Evolutionary conservation across 2,113 vertebrate species (phyloP).

Genomic region (Silurus meridionalis): DNA sequence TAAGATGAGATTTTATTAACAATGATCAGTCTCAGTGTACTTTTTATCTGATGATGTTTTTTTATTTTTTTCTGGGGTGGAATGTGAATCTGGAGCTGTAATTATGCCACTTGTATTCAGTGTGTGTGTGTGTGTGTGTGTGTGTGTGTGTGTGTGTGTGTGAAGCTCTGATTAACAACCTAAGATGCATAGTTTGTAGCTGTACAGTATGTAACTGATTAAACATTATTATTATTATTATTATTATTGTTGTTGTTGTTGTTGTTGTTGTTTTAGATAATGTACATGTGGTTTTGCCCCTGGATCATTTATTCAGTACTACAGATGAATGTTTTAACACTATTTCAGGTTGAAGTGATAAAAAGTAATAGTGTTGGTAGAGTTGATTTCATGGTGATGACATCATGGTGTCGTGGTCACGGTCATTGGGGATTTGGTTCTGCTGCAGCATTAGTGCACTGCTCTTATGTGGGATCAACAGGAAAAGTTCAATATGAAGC

Average conservation of each 20-base stretch:
- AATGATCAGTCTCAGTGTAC: slow-evolving; percentile 33
- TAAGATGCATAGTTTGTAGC: neutral
- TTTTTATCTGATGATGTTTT: slow-evolving; percentile 45
- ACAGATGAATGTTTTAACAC: neutral
- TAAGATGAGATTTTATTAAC: slow-evolving; percentile 28
- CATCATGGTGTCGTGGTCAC: too few species aligned
- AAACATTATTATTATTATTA: neutral
- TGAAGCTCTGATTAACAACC: neutral
- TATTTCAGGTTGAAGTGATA: neutral
- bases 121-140: slow-evolving; percentile 4
- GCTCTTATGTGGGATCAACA: neutral
- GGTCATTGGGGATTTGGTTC: too few species aligned
- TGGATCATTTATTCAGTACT: neutral
- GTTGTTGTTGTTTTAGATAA: neutral
- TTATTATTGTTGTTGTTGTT: neutral
- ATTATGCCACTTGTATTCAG: neutral
- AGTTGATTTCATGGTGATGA: neutral
- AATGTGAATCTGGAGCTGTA: slow-evolving; percentile 26
- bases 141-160: neutral
- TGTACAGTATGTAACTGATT: neutral
- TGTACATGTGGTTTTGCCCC: neutral
- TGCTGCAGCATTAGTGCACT: too few species aligned
- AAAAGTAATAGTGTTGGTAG: neutral
- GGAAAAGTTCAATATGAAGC: neutral
- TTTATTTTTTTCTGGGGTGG: neutral